Evolutionary conservation across 92 coral and sea anemone species (phyloP).

Genomic region (Desmophyllum pertusum): DNA sequence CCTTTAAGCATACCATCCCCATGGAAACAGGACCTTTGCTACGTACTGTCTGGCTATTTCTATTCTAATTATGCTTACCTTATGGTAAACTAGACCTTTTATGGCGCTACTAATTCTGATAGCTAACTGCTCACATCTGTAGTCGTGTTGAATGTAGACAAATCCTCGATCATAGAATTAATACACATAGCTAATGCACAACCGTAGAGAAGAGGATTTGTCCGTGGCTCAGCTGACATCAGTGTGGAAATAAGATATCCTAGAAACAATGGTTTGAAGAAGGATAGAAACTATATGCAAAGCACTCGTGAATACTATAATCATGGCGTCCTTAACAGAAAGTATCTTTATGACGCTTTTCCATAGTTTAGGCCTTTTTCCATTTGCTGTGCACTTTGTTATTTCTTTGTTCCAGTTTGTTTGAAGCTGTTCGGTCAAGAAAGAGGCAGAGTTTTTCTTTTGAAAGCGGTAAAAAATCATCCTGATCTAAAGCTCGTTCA

Average conservation of each 20-base stretch:
- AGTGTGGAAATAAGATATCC: not conserved
- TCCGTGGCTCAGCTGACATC: slow-evolving; percentile 2
- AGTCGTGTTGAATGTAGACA: not conserved
- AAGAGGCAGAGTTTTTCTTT: not conserved
- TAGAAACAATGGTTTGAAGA: not conserved
- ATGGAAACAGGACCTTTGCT: no score
- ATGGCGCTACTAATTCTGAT: not conserved
- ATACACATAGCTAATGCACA: not conserved
- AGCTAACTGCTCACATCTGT: not conserved
- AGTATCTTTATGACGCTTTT: not conserved
- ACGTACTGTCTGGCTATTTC: no score
- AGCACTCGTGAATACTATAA: not conserved
- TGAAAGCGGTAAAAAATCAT: not conserved
- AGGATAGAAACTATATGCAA: not conserved
- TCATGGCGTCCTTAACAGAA: not conserved
- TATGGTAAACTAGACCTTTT: not conserved
- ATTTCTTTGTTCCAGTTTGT: not conserved
- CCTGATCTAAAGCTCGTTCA: not conserved
- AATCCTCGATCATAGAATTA: not conserved
- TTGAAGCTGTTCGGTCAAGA: not conserved
- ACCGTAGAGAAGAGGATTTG: not conserved
- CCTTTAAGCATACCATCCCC: no score
- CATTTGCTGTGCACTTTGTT: not conserved
- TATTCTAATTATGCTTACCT: not conserved
- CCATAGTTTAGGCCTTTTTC: not conserved